Base-by-base conservation (phyloP, 2,888 invertebrate species). In the Buathra laborator region DNA sequence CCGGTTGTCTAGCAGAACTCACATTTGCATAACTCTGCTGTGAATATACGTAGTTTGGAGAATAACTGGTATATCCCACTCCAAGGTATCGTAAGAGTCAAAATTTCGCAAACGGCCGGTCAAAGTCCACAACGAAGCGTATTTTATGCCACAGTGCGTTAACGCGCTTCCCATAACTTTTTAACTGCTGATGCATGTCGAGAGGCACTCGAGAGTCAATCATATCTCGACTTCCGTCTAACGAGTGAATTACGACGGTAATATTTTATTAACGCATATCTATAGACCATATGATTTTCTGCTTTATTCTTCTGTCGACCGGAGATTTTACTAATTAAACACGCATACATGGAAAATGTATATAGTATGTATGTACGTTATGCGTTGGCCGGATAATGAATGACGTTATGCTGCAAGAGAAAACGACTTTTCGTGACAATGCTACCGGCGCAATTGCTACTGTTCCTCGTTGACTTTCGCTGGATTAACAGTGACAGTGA, bases 401-500 rank as follows among this genome's bases (percentile, higher is more conserved):
- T 72, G 32, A 14, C 72, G 19, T 44, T 64, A 48, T 66, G 12
- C 29, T 16, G 46, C 56, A 4, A 66, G 48, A 48, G 46, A 67
- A 48, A 70, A 70, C 71, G 59, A 83, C 59, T 78, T 70, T 78
- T 72, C 67, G 62, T 59, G 74, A 78, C 72, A 82, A 77, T 67
- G 59, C 67, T 32, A 32, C 59, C 14, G 29, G 59, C 24, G 12
- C 59, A 48, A 32, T n/a, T 19, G 67, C 48, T 48, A 59, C 44
- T 53, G 46, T 5, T 53, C 48, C 53, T 83, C 74, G 74, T 83
- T 78, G 74, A 74, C 68, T 79, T 74, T 79, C 83, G 78, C 78
- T 78, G 83, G 44, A 83, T 68, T 79, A 79, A 83, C 78, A 53
- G 51, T 53, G 83, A 79, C 83, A 83, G 74, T 83, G 83, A 83